Conservation (phyloP, 2,888 invertebrate species). For the Laothoe populi region DNA sequence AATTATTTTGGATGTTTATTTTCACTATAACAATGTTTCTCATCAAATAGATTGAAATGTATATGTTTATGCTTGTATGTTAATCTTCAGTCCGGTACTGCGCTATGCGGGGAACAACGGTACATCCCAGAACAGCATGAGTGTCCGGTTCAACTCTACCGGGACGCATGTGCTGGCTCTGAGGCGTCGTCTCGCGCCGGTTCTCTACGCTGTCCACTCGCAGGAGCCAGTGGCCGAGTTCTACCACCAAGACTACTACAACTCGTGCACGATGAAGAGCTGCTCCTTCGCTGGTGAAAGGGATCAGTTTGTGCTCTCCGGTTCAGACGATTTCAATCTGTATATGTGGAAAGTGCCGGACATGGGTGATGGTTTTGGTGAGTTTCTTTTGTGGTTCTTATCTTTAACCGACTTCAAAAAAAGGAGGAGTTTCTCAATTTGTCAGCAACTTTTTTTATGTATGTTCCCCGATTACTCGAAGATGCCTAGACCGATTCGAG, state of each 20-base stretch:
- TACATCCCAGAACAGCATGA: conserved; percentile 92
- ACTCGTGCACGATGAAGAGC: conserved; percentile 98
- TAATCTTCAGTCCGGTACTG: conserved; percentile 85
- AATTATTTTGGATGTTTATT: too few relatives aligned
- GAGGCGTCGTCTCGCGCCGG: conserved; percentile 93
- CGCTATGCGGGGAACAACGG: conserved; percentile 88
- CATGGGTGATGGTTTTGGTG: conserved; percentile 74
- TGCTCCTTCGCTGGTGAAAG: conserved; percentile 96
- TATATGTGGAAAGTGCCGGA: conserved; percentile 97
- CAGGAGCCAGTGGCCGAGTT: conserved; percentile 92
- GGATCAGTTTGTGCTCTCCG: conserved; percentile 95
- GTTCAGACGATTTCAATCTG: conserved; percentile 97
- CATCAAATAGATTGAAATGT: too few relatives aligned
- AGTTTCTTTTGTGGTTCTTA: conserved; percentile 37
- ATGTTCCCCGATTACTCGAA: too few relatives aligned
- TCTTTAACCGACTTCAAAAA: conserved; percentile 4
- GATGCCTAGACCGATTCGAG: too few relatives aligned
- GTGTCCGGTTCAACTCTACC: conserved; percentile 93
- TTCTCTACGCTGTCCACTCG: conserved; percentile 89
- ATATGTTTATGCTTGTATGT: too few relatives aligned
- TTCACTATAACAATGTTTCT: too few relatives aligned
- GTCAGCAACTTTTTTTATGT: too few relatives aligned
- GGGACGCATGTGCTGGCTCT: conserved; percentile 93
- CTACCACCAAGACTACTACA: conserved; percentile 96
- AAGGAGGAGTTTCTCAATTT: too few relatives aligned